These are phyloP conservation scores for Anthopleura sola DNA, from an alignment of 64 coral and sea anemone genomes.

Conservation along the genomic window DNA sequence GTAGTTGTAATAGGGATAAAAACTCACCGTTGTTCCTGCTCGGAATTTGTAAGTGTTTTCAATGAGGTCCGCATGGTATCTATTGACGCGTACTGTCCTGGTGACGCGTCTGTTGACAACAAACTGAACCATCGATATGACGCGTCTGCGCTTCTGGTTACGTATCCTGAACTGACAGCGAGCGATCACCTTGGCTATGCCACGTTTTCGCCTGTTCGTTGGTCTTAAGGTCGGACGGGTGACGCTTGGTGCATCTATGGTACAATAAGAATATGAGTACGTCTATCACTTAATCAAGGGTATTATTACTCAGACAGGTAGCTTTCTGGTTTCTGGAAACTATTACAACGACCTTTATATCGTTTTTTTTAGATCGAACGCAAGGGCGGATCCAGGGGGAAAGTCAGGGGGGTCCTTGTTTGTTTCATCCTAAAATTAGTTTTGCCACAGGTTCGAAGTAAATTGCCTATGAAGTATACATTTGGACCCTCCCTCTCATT, in stretches of 20 bases:
- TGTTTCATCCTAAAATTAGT: no score
- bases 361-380: no score
- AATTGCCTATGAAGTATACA: no score
- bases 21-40: constrained; percentile 59
- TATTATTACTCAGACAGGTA: no score
- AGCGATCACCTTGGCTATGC: constrained; percentile 19
- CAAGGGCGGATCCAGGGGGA: no score
- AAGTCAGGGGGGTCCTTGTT: no score
- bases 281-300: no score
- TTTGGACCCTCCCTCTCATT: no score
- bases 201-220: constrained; percentile 14
- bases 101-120: constrained; percentile 39
- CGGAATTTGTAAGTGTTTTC: constrained; percentile 52
- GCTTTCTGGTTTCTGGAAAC: no score
- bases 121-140: constrained; percentile 17
- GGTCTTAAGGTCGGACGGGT: constrained; percentile 30
- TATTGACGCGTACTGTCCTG: constrained; percentile 7
- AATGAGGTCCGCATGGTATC: constrained; percentile 43
- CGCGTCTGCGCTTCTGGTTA: constrained; percentile 1
- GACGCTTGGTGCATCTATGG: constrained; percentile 24
- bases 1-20: no score
- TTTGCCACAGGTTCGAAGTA: no score
- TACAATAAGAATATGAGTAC: background rate
- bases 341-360: no score
- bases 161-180: constrained; percentile 48